Base-by-base conservation (phyloP, 2,888 invertebrate genomes). In the Scaeva pyrastri region DNA sequence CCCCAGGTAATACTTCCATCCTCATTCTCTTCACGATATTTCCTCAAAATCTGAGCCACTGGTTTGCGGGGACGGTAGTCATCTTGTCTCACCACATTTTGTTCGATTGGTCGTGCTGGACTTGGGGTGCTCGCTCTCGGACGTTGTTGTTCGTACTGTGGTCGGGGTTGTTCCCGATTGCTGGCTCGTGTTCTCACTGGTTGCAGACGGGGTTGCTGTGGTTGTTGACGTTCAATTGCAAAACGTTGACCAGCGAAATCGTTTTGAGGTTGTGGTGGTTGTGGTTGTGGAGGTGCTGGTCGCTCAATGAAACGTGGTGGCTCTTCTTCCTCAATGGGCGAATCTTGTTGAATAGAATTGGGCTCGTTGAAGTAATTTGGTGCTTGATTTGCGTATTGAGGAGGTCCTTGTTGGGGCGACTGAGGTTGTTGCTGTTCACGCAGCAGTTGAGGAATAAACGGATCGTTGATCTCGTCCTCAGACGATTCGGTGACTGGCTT, bases 1-100 rank as follows among this genome's bases (percentile, higher is more conserved):
- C 97, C 97, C 97, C 97, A 97, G 0, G 96, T 96, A 89, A 97
- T 97, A 90, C 96, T 97, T 50, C 96, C 96, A 75, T 93, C 93
- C 58, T 92, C 92, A 90, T 97, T 96, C 91, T 97, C 97, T 55
- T 96, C 96, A 70, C 96, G 94, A 93, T 95, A 97, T 90, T 95
- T 95, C 73, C 95, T 93, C 88, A 94, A 93, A 84, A 95, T 95
- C 92, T 96, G 96, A 26, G 96, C 95, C 0, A 96, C 96, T 0
- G 96, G 96, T 88, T 95, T 96, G 91, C 94, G 95, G 11, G 90
- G 91, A 14, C 91, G 90, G 11, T 74, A 86, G 39, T 86, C 86
- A 2, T 91, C 90, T 48, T 89, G 89, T 87, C 16, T 83, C 7
- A 66, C 52, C 31, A 36, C 88, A 2, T 87, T 76, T 36, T 89